Conservation (phyloP, 1,140 invertebrate genomes). For the Metaphire vulgaris region DNA sequence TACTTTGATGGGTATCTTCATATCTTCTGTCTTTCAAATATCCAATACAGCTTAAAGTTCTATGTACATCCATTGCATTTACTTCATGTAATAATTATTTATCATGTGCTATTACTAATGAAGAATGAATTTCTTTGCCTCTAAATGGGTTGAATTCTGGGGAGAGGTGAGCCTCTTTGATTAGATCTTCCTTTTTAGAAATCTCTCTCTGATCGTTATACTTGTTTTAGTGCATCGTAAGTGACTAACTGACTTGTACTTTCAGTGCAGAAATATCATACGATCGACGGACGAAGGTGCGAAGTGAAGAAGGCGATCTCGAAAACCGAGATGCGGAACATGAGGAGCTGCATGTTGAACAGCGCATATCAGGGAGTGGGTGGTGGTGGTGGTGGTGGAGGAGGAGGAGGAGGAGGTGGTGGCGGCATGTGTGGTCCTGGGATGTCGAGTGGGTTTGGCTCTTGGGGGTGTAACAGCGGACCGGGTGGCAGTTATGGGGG, state of each 20-base stretch:
- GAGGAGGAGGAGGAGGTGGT: neutral
- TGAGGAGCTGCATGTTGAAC: neutral
- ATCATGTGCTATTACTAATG: no score
- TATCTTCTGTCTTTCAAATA: no score
- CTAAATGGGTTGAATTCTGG: no score
- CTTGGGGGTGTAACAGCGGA: neutral
- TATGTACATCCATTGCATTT: no score
- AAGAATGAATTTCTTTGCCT: no score
- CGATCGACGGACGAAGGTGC: slow-evolving; percentile 19
- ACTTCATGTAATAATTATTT: no score
- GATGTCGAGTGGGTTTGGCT: neutral
- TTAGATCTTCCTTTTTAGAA: no score
- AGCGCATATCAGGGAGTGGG: neutral
- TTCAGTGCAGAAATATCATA: slow-evolving; percentile 25
- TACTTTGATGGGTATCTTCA: no score
- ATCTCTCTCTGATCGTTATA: no score
- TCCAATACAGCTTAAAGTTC: no score
- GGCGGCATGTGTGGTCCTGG: neutral
- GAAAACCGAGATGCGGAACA: neutral
- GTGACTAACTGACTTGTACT: neutral
- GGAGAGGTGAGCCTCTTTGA: no score
- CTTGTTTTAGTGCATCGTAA: no score
- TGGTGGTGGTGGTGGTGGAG: neutral
- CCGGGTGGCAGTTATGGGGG: neutral
- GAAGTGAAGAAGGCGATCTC: slow-evolving; percentile 29